These are phyloP conservation scores for Gortyna flavago DNA, from an alignment of 2,888 invertebrate genomes.

Conservation along the genomic window DNA sequence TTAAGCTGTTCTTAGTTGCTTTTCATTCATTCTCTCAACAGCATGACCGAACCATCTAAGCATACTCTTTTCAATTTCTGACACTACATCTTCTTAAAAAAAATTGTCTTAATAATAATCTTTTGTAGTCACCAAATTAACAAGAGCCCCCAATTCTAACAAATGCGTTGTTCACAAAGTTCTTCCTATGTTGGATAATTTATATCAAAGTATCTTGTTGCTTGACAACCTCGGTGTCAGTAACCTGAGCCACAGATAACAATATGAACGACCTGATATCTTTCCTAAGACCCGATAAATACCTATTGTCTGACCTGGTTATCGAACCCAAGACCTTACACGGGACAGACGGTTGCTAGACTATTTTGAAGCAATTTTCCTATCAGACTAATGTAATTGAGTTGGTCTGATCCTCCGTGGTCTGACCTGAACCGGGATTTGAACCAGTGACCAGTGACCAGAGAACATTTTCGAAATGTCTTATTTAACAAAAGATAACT, in stretches of 20 bases:
- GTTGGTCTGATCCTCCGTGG: constrained; percentile 12
- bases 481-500: too few relatives aligned
- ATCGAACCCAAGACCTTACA: constrained; percentile 3
- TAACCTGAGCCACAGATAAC: constrained; percentile 31
- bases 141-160: neutral
- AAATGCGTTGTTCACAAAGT: neutral
- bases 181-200: neutral
- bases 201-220: neutral
- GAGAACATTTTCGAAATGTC: too few relatives aligned
- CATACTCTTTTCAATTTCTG: too few relatives aligned
- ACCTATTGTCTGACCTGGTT: constrained; percentile 15
- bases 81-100: too few relatives aligned
- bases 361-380: constrained; percentile 31
- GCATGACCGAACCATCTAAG: too few relatives aligned
- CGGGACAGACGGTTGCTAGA: constrained; percentile 9
- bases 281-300: constrained; percentile 14
- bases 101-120: neutral
- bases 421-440: constrained; percentile 17
- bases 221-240: constrained; percentile 8
- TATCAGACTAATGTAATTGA: constrained; percentile 13
- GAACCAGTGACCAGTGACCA: constrained; percentile 45
- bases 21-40: too few relatives aligned
- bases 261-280: constrained; percentile 20
- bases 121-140: neutral
- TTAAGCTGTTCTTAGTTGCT: too few relatives aligned